These are phyloP conservation scores for Prorops nasuta DNA, from an alignment of 1,140 invertebrate genomes.

Conservation along the genomic window DNA sequence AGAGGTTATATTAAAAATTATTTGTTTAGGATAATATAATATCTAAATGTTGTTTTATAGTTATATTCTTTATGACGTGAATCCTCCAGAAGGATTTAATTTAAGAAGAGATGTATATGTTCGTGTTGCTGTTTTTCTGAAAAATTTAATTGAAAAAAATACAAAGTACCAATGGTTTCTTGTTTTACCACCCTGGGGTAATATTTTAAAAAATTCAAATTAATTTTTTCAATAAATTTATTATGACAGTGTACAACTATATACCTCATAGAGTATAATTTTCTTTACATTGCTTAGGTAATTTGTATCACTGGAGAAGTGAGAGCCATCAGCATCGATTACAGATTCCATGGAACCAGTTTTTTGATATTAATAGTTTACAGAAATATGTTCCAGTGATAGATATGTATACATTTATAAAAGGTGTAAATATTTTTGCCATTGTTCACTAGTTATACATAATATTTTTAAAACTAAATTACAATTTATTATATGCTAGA, in stretches of 20 bases:
- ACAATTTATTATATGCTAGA: constrained; percentile 30
- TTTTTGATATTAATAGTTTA: constrained; percentile 85
- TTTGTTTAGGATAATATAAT: too few relatives aligned
- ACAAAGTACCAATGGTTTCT: constrained; percentile 58
- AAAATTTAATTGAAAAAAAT: constrained; percentile 61
- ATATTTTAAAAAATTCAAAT: constrained; percentile 24
- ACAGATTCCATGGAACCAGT: constrained; percentile 79
- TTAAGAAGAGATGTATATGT: constrained; percentile 93
- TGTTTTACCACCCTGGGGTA: constrained; percentile 88
- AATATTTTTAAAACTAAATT: constrained; percentile 4
- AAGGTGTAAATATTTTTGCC: constrained; percentile 48
- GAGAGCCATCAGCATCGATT: constrained; percentile 55
- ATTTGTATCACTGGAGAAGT: constrained; percentile 86
- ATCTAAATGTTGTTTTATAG: too few relatives aligned
- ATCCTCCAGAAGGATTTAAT: constrained; percentile 95
- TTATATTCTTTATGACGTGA: constrained; percentile 89
- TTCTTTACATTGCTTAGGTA: constrained; percentile 33
- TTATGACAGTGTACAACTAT: neutral
- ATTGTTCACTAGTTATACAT: neutral
- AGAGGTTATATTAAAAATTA: too few relatives aligned
- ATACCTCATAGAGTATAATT: neutral
- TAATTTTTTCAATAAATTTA: neutral
- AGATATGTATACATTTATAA: constrained; percentile 82
- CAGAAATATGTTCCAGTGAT: constrained; percentile 80
- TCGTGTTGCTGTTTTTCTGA: constrained; percentile 80